Evolutionary conservation across 2,113 vertebrate genomes (phyloP).

Genomic region (Mesembrinibis cayennensis): DNA sequence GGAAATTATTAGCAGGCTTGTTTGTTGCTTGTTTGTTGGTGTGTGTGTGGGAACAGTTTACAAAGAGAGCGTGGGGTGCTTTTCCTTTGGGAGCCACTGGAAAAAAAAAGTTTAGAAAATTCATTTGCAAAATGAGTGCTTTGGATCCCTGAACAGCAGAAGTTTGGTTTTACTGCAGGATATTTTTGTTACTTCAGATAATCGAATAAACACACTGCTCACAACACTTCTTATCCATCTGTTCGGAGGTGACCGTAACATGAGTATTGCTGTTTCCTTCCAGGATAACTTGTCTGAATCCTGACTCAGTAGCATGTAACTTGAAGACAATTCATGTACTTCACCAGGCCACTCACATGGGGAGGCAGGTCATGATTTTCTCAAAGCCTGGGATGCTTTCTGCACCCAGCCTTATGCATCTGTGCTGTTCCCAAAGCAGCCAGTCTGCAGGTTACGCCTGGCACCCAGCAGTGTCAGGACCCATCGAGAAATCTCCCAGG

Average conservation of each 20-base stretch:
- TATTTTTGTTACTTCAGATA: background rate
- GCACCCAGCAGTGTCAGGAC: background rate
- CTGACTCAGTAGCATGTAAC: background rate
- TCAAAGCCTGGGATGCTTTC: background rate
- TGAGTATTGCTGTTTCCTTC: background rate
- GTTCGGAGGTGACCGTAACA: accelerated
- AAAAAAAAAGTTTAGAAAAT: background rate
- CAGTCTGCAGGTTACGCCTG: background rate
- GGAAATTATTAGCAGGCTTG: background rate
- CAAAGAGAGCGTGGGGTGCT: accelerated
- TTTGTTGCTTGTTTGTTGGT: background rate
- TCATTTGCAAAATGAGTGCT: background rate
- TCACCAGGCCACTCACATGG: background rate
- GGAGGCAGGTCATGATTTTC: background rate
- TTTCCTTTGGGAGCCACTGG: background rate
- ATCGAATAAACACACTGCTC: background rate
- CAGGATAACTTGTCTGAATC: background rate
- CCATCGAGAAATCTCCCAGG: background rate
- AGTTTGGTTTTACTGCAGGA: background rate
- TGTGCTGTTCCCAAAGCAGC: background rate
- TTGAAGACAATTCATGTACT: background rate
- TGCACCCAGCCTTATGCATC: background rate
- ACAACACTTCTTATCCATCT: background rate
- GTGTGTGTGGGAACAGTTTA: slow-evolving; percentile 15
- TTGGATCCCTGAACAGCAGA: background rate